Base-by-base conservation (phyloP, 2,888 invertebrate species). In the Thumatha senex region DNA sequence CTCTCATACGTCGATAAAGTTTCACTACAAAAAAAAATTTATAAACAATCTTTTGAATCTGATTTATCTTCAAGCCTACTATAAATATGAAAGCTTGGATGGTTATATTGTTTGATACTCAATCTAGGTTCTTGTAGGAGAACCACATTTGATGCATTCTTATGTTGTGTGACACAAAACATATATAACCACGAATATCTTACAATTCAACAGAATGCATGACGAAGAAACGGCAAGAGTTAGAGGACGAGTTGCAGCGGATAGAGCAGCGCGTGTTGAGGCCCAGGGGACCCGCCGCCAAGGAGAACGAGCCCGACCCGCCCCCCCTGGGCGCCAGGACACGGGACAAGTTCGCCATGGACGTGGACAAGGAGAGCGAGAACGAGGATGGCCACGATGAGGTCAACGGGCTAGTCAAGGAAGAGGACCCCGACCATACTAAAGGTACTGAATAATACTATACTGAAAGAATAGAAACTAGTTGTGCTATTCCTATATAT, bases 231-330 rank as follows among this genome's bases (percentile, higher is more conserved):
- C 92, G 94, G 4, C 87, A 92, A 54, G 93, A 93, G 65, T 89
- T 95, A 0, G 93, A 94, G 69, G 93, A 93, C 7, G 95, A 95
- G 72, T 78, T 96, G 13, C 89, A 90, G 56, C 91, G 93, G 56
- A 94, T 95, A 80, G 95, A 95, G 55, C 86, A 92, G 61, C 91
- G 85, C 15, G 87, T 89, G 46, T 76, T 86, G 0, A 77, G 90
- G 7, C 70, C 75, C 1, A 70, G 82, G 0, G 34, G 44, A 7
- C 44, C 44, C 1, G 44, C 35, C 10, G 70, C 82, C 46, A 86
- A 86, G 46, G 88, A 89, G 64, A 86, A 87, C 30, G 72, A 84
- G n/a, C 84, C 81, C 0, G 59, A 67, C 30, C 44, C 56, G 9
- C 56, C 56, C 54, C 8, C 51, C 7, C 51, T 24, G 36, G 39